Percentiles rank a stretch among this genome's conserved stretches.
Conservation (phyloP, 2,113 vertebrate species). For the Lagopus leucura region DNA sequence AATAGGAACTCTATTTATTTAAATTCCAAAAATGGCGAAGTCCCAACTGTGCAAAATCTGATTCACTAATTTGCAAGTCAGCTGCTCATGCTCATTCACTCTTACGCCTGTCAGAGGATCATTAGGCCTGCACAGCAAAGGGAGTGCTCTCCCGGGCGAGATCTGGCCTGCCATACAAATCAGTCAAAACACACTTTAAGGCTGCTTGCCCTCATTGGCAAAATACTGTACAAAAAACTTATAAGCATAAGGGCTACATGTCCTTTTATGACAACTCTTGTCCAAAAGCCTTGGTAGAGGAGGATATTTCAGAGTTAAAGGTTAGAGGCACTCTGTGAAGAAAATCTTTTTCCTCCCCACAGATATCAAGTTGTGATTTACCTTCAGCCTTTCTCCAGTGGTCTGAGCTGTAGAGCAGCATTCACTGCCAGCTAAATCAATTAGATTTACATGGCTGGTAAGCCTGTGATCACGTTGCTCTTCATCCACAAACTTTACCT, state of each 20-base stretch:
- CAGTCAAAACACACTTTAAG: not conserved
- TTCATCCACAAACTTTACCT: constrained; percentile 90
- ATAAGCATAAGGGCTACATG: not conserved
- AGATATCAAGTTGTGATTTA: constrained; percentile 42
- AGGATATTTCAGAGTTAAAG: not conserved
- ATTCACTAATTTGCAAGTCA: not conserved
- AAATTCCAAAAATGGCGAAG: not conserved
- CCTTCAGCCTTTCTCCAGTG: constrained; percentile 89
- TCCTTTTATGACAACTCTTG: not conserved
- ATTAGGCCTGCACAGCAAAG: not conserved
- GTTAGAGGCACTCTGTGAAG: not conserved
- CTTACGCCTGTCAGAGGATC: not conserved
- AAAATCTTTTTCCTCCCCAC: not conserved
- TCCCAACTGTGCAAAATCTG: accelerated
- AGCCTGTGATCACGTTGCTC: constrained; percentile 90
- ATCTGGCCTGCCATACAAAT: not conserved
- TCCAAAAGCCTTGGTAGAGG: not conserved
- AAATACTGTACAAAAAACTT: not conserved
- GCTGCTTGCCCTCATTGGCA: not conserved
- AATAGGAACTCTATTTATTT: not conserved
- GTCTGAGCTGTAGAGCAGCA: constrained; percentile 85
- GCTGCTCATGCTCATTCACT: accelerated
- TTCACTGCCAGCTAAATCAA: constrained; percentile 95
- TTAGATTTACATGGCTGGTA: constrained; percentile 90
- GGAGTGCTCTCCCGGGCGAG: not conserved